A percentile compares a stretch with the other conserved stretches of the same genome.
Evolutionary conservation across 2,113 vertebrate genomes (phyloP).

Genomic region (Panthera leo): DNA sequence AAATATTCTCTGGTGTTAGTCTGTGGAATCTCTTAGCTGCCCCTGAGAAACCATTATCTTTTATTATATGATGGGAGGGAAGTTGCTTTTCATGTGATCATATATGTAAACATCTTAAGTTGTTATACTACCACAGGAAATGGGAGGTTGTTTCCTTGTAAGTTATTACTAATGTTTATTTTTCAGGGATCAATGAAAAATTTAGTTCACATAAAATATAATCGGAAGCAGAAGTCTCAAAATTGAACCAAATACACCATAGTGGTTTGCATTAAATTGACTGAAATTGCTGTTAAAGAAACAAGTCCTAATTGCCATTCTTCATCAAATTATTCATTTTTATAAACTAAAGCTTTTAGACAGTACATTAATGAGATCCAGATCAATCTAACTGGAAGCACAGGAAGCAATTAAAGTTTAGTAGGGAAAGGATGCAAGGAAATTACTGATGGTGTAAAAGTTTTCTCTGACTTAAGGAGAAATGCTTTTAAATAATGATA

Average conservation of each 20-base stretch:
- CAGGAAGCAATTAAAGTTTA: slow-evolving; percentile 72
- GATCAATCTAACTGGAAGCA: slow-evolving; percentile 59
- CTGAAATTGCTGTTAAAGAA: slow-evolving; percentile 70
- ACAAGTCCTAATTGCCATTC: slow-evolving; percentile 70
- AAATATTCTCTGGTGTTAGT: not conserved
- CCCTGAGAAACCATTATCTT: not conserved
- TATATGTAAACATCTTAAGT: not conserved
- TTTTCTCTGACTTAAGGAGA: slow-evolving; percentile 57
- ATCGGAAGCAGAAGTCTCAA: not conserved
- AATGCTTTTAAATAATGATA: slow-evolving; percentile 59
- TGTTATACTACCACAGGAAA: not conserved
- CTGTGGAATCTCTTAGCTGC: not conserved
- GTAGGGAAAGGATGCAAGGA: slow-evolving; percentile 50
- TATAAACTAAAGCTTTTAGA: slow-evolving; percentile 72
- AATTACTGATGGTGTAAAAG: slow-evolving; percentile 56
- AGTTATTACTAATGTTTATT: slow-evolving; percentile 37
- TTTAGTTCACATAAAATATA: slow-evolving; percentile 40
- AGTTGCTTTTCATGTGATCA: slow-evolving; percentile 2
- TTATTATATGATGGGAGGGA: not conserved
- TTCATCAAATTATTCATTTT: slow-evolving; percentile 80
- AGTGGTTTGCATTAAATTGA: slow-evolving; percentile 62
- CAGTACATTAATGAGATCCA: slow-evolving; percentile 57
- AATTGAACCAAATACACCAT: slow-evolving; percentile 48
- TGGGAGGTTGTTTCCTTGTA: not conserved
- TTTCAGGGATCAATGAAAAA: slow-evolving; percentile 51